Evolutionary conservation across 2,888 invertebrate species (phyloP).

Genomic region (Caenorhabditis auriculariae): DNA sequence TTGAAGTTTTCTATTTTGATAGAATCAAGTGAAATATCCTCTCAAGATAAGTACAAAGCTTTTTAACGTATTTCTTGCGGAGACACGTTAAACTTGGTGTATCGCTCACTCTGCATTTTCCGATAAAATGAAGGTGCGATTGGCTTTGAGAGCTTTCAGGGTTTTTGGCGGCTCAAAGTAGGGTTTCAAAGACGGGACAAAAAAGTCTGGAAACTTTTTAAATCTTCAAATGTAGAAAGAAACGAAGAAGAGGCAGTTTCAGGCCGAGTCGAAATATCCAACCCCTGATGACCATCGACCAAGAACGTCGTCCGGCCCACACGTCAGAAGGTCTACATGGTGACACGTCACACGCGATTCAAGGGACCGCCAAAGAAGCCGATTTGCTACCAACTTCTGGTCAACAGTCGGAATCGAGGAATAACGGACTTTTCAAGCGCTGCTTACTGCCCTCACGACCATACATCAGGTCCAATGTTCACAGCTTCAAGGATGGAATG

Average conservation of each 20-base stretch:
- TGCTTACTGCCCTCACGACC: constrained; percentile 26
- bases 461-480: constrained; percentile 27
- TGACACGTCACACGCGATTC: constrained; percentile 19
- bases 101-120: no score
- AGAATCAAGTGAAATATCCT: no score
- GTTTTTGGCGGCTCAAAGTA: no score
- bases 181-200: no score
- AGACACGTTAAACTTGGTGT: no score
- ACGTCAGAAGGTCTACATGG: constrained; percentile 45
- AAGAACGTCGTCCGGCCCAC: constrained; percentile 29
- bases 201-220: not conserved
- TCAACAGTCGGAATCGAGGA: constrained; percentile 28
- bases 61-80: no score
- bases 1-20: no score
- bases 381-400: constrained; percentile 36
- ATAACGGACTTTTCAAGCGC: constrained; percentile 33
- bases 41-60: no score
- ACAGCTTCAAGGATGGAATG: no score
- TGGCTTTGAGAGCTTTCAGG: no score
- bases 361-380: constrained; percentile 51
- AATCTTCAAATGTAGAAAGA: not conserved
- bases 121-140: no score
- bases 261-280: constrained; percentile 29
- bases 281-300: constrained; percentile 41
- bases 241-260: not conserved